Evolutionary conservation across 2,113 vertebrate genomes (phyloP), one percentile per base, ranked within the genome.

Genomic region (Psammodynastes pulverulentus): DNA sequence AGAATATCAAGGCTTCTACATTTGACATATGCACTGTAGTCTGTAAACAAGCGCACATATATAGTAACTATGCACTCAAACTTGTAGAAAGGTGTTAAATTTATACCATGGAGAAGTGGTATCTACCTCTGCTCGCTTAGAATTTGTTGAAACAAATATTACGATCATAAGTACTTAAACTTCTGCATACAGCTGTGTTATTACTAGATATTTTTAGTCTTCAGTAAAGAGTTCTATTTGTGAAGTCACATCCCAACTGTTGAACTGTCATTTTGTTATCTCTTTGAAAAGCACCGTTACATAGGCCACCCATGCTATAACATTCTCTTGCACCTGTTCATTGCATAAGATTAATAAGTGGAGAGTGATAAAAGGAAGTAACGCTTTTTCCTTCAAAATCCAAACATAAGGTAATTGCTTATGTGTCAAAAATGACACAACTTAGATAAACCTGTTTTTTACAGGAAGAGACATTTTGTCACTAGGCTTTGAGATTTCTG

Each of bases 351-450:
- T 34, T 72, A 92, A 87, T 90, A 90, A 67, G 46, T 12, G 13
- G 29, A 90, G 48, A 24, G 29, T 48, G 51, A 51, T 46, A 17
- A 84, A 54, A 24, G 4, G 93, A 45, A 3, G 26, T 21, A 87
- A 51, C 56, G 9, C 58, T 93, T 39, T 93, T 56, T 21, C 21
- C 62, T 94, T 56, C 48, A 46, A 48, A 91, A 67, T 39, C 51
- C 88, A 86, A 93, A 93, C 17, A 51, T 39, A 67, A 53, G 58
- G 24, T 67, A 91, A 79, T 79, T 91, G 91, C 84, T 92, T 94
- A 92, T 0, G 3, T 88, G 86, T 12, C 13, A 39, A 92, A 85
- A 93, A 67, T 95, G 93, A 43, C 23, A 46, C 93, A 72, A 45
- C 72, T 53, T 29, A 45, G 84, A 93, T 62, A 51, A 0, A 90